Evolutionary conservation across 1,140 invertebrate species (phyloP), one percentile per base, ranked within the genome.

Genomic region (Leptestheria dahalacensis): DNA sequence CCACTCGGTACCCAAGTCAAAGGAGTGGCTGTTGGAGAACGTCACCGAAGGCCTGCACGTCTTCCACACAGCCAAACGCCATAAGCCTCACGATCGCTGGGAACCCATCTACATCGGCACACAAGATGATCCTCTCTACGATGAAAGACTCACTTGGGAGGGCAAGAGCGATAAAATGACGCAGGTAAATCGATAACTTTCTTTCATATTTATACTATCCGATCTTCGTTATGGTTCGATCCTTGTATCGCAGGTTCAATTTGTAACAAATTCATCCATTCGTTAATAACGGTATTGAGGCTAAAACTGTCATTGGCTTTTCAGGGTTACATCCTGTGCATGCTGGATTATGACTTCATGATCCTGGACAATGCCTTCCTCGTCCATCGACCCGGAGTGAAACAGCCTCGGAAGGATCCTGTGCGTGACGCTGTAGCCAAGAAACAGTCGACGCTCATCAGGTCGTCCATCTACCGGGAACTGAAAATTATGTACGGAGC

Each of bases 91-190:
- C 68, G 76, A 86, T 21, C 85, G 88, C 68, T 93, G 90, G 90
- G 89, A 92, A 71, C 89, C 89, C 1, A 77, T 89, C 41, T 89
- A 84, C 68, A 88, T 89, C 62, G 86, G 86, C 2, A 87, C 84
- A 0, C 80, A 82, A 63, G 73, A 78, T 48, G 86, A 88, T 66
- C 87, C 86, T 0, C 77, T 85, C 64, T 91, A 89, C 70, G 84
- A 83, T 62, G 86, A 89, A 68, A 71, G 77, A 47, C 76, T 91
- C 59, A 82, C 82, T 2, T 89, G 86, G 86, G 86, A 91, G 70
- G 86, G 86, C 15, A 77, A 79, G 49, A 83, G 86, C 64, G 86
- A 90, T 66, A 90, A 89, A 76, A 89, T 89, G 86, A 80, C 88
- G 41, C 91, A 93, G 79, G 86, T 87, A 70, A 70, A 59, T 53